Evolutionary conservation across 2,888 invertebrate genomes (phyloP).

Genomic region (Agriopis aurantiaria): DNA sequence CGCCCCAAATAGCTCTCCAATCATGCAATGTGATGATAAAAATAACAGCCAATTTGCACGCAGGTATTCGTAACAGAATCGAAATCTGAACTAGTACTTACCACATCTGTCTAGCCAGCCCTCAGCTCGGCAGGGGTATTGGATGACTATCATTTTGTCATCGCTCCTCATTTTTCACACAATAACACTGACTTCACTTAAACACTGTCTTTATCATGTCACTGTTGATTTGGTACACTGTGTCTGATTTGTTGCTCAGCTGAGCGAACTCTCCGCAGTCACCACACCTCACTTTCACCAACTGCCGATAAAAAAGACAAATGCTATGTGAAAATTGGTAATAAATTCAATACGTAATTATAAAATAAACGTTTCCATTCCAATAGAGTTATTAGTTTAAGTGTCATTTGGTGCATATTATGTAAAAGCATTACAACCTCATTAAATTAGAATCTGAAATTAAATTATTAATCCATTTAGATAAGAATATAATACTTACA

Average conservation of each 20-base stretch:
- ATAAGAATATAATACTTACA: too few relatives aligned
- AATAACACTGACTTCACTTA: conserved; percentile 51
- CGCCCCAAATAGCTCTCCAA: conserved; percentile 72
- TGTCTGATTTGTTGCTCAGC: conserved; percentile 50
- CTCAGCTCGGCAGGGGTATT: conserved; percentile 80
- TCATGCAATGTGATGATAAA: conserved; percentile 51
- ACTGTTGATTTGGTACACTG: conserved; percentile 55
- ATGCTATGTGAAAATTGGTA: conserved; percentile 51
- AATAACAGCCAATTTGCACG: conserved; percentile 39
- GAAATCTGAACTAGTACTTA: conserved; percentile 54
- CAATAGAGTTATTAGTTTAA: not conserved
- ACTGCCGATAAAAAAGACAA: conserved; percentile 67
- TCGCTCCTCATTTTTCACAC: conserved; percentile 70
- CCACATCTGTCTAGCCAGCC: conserved; percentile 83
- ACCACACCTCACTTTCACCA: conserved; percentile 78
- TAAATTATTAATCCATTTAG: too few relatives aligned
- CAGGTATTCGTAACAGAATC: conserved; percentile 39
- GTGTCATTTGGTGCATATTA: not conserved
- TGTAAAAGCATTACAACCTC: too few relatives aligned
- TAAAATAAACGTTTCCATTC: not conserved
- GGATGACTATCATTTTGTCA: conserved; percentile 66
- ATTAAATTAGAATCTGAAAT: too few relatives aligned
- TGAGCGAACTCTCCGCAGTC: conserved; percentile 53
- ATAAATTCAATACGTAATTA: conserved; percentile 38
- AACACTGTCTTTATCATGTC: conserved; percentile 63